Conservation (phyloP, 1,140 invertebrate genomes). For the Ooceraea biroi region DNA sequence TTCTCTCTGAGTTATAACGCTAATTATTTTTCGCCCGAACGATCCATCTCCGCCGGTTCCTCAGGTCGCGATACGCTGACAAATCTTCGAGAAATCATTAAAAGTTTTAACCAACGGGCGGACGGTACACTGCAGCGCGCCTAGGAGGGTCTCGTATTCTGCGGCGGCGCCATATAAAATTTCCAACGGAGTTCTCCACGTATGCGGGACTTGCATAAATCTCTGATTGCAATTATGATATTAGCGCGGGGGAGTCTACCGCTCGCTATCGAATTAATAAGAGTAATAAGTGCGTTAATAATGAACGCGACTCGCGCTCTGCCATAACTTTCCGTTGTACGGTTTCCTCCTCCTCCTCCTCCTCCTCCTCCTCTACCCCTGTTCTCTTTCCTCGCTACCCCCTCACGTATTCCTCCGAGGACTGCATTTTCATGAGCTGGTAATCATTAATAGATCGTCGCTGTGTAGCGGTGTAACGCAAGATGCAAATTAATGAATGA, state of each 20-base stretch:
- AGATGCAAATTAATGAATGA: constrained; percentile 61
- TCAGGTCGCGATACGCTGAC: constrained; percentile 46
- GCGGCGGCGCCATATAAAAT: not conserved
- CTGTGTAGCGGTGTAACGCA: constrained; percentile 52
- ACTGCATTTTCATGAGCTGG: constrained; percentile 53
- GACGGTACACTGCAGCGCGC: constrained; percentile 19
- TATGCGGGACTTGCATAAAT: constrained; percentile 18
- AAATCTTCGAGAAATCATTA: constrained; percentile 62
- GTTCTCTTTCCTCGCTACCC: not conserved
- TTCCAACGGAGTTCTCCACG: not conserved
- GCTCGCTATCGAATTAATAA: constrained; percentile 17
- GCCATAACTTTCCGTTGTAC: constrained; percentile 39
- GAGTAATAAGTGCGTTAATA: constrained; percentile 48
- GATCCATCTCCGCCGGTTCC: constrained; percentile 40
- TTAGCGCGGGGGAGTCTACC: not conserved
- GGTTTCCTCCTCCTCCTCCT: too few relatives aligned
- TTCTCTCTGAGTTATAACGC: constrained; percentile 62
- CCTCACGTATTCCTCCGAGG: constrained; percentile 37
- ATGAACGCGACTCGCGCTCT: constrained; percentile 43
- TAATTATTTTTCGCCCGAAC: constrained; percentile 75
- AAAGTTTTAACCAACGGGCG: constrained; percentile 54
- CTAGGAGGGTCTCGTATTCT: not conserved
- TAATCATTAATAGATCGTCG: constrained; percentile 61
- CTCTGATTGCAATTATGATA: constrained; percentile 3
- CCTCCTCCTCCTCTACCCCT: too few relatives aligned